phyloP scores from a whole-genome alignment of 2,888 invertebrate species.

The Acrobasis repandana region DNA sequence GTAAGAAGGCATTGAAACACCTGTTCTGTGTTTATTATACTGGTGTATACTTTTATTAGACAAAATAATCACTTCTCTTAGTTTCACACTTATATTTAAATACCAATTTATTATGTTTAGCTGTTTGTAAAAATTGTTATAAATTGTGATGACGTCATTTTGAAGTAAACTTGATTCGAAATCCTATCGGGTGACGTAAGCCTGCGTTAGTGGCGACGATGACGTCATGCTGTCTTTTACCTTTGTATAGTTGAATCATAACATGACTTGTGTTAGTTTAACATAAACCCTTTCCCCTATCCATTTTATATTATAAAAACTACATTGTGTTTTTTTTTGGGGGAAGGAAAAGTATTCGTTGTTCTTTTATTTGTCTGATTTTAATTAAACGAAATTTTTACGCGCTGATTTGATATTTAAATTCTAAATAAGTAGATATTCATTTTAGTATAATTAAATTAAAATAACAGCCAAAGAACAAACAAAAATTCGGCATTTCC shows the following conservation, averaged over 20 bases:
- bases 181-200: slow-evolving; percentile 70
- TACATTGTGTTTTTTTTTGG: no score
- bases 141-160: slow-evolving; percentile 47
- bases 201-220: slow-evolving; percentile 53
- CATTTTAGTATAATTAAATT: no score
- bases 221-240: slow-evolving; percentile 55
- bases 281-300: neutral
- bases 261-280: neutral
- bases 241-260: slow-evolving; percentile 1
- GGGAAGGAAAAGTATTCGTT: no score
- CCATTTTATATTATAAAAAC: neutral
- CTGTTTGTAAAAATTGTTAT: slow-evolving; percentile 18
- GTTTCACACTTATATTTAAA: neutral
- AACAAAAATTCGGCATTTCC: no score
- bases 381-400: no score
- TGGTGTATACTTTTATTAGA: neutral
- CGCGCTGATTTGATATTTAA: no score
- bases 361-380: no score
- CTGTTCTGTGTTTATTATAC: neutral
- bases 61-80: neutral
- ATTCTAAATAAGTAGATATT: no score
- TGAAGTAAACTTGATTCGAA: slow-evolving; percentile 48
- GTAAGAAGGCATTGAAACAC: neutral
- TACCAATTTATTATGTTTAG: neutral
- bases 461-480: no score